phyloP scores from a whole-genome alignment of 2,113 vertebrate species.

The human (Homo sapiens) region GRCh38 chr3:123984501-123985000 shows the following conservation, averaged over 20 bases:
- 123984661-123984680: background rate
- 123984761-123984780: background rate
- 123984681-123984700: background rate
- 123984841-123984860: background rate
- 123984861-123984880: background rate
- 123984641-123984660: background rate
- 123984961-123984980: background rate
- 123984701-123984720: conserved; percentile 18
- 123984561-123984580: background rate
- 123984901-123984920: background rate
- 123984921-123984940: background rate
- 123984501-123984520: background rate
- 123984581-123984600: background rate
- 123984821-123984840: background rate
- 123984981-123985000: background rate
- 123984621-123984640: background rate
- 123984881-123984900: background rate
- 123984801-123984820: background rate
- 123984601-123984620: background rate
- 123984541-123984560: background rate
- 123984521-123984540: background rate
- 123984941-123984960: background rate
- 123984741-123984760: background rate
- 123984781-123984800: background rate
- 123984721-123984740: background rate